Base-by-base conservation (phyloP, 1,140 invertebrate species). In the Helicoverpa armigera region DNA sequence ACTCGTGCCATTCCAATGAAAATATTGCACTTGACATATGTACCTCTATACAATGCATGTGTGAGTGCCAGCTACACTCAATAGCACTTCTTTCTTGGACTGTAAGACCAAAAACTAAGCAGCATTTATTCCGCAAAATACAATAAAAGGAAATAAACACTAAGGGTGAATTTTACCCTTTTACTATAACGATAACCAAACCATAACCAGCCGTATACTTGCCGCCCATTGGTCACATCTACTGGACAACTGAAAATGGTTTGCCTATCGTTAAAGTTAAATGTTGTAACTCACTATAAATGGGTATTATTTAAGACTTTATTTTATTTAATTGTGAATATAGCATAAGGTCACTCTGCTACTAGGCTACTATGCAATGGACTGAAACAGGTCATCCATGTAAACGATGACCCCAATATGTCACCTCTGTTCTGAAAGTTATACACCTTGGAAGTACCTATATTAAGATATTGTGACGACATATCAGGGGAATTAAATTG, bases 361-460 rank as follows among this genome's bases (percentile, higher is more conserved):
- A 29, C 9, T 23, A 53, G 35, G 48, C 48, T 70, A 11, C 14
- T 11, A 50, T 11, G 4, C 48, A 70, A 53, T 29, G 48, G 67
- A 70, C 50, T 13, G 18, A 53, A 72, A n/a, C 23, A 72, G 50
- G 69, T 72, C 69, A 72, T 53, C 23, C 11, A 53, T 72, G 35
- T 43, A 14, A 14, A 72, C 11, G 23, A 53, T 31, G 69, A 13
- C 13, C 69, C 31, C 13, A 54, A 72, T 72, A 7, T 72, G 69
- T 72, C 69, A 72, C 0, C 23, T 29, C 9, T 3, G 3, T 72
- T 53, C 10, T 53, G 1, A 48, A n/a, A 70, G 18, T 13, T 23
- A 60, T 43, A 35, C 61, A 65, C 29, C 50, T 72, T 72, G 18
- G 18, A 5, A 29, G 12, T 14, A 23, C 23, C 23, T 23, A 29